Conservation (phyloP, 2,888 invertebrate genomes). For the Chloroclystis v-ata region DNA sequence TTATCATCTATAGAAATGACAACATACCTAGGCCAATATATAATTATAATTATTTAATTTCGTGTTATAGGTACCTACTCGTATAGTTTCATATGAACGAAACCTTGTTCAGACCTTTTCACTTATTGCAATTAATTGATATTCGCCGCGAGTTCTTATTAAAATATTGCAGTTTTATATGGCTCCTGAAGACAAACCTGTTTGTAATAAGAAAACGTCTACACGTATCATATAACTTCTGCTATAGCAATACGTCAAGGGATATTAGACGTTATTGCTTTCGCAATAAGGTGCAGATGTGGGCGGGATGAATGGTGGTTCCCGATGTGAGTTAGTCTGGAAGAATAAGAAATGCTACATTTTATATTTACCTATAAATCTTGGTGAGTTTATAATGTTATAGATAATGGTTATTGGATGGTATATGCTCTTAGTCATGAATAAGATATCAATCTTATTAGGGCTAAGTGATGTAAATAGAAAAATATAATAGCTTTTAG, state of each 20-base stretch:
- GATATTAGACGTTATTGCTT: constrained; percentile 22
- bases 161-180: constrained; percentile 69
- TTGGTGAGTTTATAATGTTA: constrained; percentile 10
- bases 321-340: constrained; percentile 34
- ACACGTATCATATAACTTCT: constrained; percentile 38
- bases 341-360: constrained; percentile 5
- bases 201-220: constrained; percentile 54
- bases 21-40: no score
- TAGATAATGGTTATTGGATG: constrained; percentile 14
- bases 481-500: no score
- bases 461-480: no score
- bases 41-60: no score
- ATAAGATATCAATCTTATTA: no score
- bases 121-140: constrained; percentile 61
- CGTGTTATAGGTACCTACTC: no score
- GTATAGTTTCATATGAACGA: no score
- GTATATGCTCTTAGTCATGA: constrained; percentile 10
- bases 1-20: no score
- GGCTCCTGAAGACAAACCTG: constrained; percentile 57
- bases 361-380: constrained; percentile 7
- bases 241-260: constrained; percentile 24
- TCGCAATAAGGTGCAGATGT: constrained; percentile 23
- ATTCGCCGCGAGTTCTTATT: constrained; percentile 59
- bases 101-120: constrained; percentile 32
- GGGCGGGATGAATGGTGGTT: constrained; percentile 47